Evolutionary conservation across 2,113 vertebrate genomes (phyloP).

Genomic region (Cryptomyrus ogoouensis): DNA sequence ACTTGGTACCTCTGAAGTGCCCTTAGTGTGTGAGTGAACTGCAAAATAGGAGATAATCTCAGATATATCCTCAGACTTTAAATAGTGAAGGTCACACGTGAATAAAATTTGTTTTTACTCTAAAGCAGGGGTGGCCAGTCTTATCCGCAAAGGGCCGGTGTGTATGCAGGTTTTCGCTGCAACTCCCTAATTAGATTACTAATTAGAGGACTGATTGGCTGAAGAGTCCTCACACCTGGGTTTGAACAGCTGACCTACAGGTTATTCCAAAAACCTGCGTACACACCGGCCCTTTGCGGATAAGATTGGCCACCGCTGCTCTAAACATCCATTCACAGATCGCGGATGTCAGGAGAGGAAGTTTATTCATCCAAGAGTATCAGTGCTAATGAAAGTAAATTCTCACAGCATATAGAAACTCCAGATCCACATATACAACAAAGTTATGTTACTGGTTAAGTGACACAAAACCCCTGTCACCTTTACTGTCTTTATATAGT

Average conservation of each 20-base stretch:
- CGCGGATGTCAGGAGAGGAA: background rate
- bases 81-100: background rate
- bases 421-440: background rate
- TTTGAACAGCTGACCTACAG: no score
- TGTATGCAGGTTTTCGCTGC: no score
- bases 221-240: no score
- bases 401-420: background rate
- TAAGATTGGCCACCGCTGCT: background rate
- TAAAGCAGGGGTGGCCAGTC: background rate
- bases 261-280: no score
- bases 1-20: background rate
- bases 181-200: no score
- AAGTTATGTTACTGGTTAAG: background rate
- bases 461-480: background rate
- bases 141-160: no score
- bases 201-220: no score
- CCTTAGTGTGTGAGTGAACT: background rate
- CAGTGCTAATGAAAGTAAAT: background rate
- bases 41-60: background rate
- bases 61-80: background rate
- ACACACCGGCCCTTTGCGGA: no score
- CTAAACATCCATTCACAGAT: background rate
- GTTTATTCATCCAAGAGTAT: background rate
- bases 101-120: background rate
- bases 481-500: background rate